Conservation (phyloP, 2,797 vertebrate genomes). For the Syndactyla subalaris region DNA sequence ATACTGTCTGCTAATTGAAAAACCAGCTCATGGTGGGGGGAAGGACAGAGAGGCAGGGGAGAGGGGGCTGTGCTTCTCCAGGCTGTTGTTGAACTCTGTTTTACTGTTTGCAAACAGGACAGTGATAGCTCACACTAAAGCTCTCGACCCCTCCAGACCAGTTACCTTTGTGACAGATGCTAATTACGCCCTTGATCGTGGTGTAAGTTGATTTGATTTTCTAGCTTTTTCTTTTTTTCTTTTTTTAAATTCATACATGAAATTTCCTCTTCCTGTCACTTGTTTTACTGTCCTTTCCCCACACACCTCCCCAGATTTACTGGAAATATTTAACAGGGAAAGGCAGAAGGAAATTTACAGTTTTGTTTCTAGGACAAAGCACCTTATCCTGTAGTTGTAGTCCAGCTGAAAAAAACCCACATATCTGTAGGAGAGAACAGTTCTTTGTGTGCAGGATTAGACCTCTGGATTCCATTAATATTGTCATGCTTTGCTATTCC, state of each 20-base stretch:
- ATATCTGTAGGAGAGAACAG: background rate
- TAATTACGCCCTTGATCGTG: constrained; percentile 84
- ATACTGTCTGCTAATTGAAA: background rate
- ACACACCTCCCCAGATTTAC: background rate
- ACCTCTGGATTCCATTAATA: background rate
- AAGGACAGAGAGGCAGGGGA: background rate
- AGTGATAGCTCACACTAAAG: constrained; percentile 87
- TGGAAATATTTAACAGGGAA: background rate
- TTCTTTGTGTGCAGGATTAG: background rate
- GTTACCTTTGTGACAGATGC: constrained; percentile 88
- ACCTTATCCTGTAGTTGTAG: background rate
- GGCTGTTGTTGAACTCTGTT: constrained; percentile 5
- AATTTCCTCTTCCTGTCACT: background rate
- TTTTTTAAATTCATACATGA: background rate
- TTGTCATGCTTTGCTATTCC: background rate
- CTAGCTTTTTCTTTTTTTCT: background rate
- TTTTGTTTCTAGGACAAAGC: background rate
- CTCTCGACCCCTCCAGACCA: constrained; percentile 86
- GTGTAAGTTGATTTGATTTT: constrained; percentile 81
- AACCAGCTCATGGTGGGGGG: background rate
- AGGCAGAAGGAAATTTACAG: background rate
- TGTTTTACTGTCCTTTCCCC: background rate
- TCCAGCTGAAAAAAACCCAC: background rate
- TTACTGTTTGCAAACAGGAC: constrained; percentile 79
- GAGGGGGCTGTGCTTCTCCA: background rate